Evolutionary conservation across 2,113 vertebrate genomes (phyloP), one percentile per base, ranked within the genome.

Genomic region (Aspidoscelis tigris): DNA sequence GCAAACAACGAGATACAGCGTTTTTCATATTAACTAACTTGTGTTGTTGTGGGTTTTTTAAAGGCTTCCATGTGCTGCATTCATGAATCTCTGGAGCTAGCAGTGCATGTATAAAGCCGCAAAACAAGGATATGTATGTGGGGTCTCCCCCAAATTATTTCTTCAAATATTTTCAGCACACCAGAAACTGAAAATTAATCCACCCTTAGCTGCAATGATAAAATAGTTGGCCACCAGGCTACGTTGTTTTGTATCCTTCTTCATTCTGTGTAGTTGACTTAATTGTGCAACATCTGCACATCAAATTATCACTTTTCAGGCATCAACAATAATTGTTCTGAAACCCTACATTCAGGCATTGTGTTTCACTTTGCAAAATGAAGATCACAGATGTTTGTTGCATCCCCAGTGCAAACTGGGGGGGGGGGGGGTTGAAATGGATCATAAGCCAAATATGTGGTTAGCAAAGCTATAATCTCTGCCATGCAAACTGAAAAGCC

Each of bases 1-100:
- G 95, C 96, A 94, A 96, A 96, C 94, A 96, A 96, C 97, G 94
- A 93, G 95, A 96, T 96, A 95, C 96, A 96, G 95, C 95, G 95
- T 97, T 97, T 96, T 95, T 96, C 95, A 94, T 95, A 95, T 96
- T 96, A 97, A 96, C 96, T 95, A 96, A 97, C 95, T 96, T 95
- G 92, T 94, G 93, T 95, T 95, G 71, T 2, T 79, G 43, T 70
- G 44, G 47, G 3, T 81, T 50, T 53, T 68, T 18, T 10, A 68
- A 79, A 44, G 93, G 94, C 94, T 92, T 95, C 94, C 94, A 93
- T 94, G 84, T 85, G 93, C 95, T 95, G n/a, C 93, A 85, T 92
- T 87, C 93, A 91, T 75, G 89, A 83, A 84, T 93, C 87, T 94
- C 86, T 86, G 88, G 80, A 88, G 91, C 92, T 89, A 75, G 86